These are phyloP conservation scores for Lithophane leautieri DNA, from an alignment of 2,888 invertebrate genomes.

Conservation along the genomic window DNA sequence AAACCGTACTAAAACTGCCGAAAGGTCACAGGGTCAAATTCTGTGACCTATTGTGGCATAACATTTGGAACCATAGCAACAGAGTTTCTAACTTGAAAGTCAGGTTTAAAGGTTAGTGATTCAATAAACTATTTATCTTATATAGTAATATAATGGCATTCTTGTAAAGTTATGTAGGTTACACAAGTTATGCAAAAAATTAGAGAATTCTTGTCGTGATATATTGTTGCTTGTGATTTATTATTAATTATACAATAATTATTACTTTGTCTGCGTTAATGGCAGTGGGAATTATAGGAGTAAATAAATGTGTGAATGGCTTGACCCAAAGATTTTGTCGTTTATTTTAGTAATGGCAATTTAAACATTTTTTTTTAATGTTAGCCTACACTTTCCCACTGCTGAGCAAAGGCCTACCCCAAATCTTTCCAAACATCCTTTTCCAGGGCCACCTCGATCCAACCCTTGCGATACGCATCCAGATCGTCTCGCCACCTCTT, in stretches of 20 bases:
- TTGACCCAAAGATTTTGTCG: constrained; percentile 12
- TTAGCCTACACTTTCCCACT: too few relatives aligned
- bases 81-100: constrained; percentile 30
- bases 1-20: neutral
- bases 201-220: constrained; percentile 20
- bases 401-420: too few relatives aligned
- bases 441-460: too few relatives aligned
- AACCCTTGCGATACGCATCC: too few relatives aligned
- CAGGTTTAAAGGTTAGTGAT: constrained; percentile 42
- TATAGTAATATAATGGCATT: constrained; percentile 19
- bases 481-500: too few relatives aligned
- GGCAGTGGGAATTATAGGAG: neutral
- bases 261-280: neutral
- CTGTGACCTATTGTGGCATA: constrained; percentile 44
- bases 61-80: constrained; percentile 40
- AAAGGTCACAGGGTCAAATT: constrained; percentile 39
- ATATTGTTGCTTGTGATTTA: constrained; percentile 6
- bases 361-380: too few relatives aligned
- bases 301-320: constrained; percentile 15
- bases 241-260: neutral
- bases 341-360: constrained; percentile 3
- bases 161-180: constrained; percentile 27
- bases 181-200: constrained; percentile 47
- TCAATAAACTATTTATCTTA: constrained; percentile 23
- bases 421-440: too few relatives aligned